These are phyloP conservation scores for Tragulus kanchil DNA, from an alignment of 2,113 vertebrate genomes.

Conservation along the genomic window DNA sequence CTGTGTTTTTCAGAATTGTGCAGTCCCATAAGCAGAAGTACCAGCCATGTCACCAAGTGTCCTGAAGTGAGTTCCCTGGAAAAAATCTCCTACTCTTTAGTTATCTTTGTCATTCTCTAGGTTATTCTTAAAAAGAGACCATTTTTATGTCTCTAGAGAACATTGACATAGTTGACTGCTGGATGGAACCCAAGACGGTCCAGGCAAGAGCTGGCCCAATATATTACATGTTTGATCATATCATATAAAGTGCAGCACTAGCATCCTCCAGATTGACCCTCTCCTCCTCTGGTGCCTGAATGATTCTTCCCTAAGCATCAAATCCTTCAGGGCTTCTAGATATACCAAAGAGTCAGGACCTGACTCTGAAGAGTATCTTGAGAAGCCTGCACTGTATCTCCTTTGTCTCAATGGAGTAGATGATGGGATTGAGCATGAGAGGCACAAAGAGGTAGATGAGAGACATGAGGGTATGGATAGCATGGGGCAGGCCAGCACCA, in stretches of 20 bases:
- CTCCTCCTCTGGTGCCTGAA: neutral
- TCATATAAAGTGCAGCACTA: neutral
- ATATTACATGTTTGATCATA: neutral
- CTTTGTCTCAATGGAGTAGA: constrained; percentile 68
- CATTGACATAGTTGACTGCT: neutral
- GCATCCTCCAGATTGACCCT: neutral
- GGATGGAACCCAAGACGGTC: neutral
- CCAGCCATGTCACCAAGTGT: neutral
- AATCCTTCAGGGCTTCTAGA: neutral
- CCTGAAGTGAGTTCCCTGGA: neutral
- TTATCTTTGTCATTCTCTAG: neutral
- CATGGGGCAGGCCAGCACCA: constrained; percentile 26
- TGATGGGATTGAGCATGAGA: constrained; percentile 62
- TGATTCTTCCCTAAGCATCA: neutral
- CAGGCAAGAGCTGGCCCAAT: neutral
- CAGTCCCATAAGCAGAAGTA: neutral
- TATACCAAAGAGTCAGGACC: constrained; percentile 22
- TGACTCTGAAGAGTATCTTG: constrained; percentile 43
- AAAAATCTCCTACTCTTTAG: neutral
- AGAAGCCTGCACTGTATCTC: constrained; percentile 8
- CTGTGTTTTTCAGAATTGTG: neutral
- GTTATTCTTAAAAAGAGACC: neutral
- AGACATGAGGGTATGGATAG: constrained; percentile 55
- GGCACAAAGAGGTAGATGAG: constrained; percentile 62
- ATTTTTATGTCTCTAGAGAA: neutral